phyloP scores from a whole-genome alignment of 1,140 invertebrate genomes.

The Leptinotarsa undecemlineata region DNA sequence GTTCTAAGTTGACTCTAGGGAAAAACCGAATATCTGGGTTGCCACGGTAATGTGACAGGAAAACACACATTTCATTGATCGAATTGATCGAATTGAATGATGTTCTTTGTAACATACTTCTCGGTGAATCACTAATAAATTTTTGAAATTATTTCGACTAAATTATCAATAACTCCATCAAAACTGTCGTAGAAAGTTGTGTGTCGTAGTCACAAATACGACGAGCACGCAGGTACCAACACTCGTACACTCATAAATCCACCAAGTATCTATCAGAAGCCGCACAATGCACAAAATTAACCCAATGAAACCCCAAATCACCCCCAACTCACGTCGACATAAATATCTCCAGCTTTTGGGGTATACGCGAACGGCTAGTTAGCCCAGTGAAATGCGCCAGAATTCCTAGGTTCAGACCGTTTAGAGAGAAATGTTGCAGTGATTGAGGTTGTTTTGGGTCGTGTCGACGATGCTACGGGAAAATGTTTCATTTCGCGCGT shows the following conservation, averaged over 20 bases:
- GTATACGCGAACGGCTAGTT: neutral
- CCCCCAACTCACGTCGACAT: neutral
- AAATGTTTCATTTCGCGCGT: neutral
- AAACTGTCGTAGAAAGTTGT: neutral
- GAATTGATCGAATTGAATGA: too few species aligned
- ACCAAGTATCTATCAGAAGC: neutral
- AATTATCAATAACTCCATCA: too few species aligned
- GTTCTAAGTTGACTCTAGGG: too few species aligned
- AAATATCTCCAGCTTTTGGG: neutral
- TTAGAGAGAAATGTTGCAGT: conserved; percentile 1
- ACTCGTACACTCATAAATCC: neutral
- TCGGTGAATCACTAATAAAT: too few species aligned
- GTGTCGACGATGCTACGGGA: neutral
- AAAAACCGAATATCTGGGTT: too few species aligned
- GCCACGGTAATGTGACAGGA: too few species aligned
- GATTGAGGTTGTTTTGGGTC: conserved; percentile 3
- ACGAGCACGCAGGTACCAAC: neutral
- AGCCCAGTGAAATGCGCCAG: conserved; percentile 1
- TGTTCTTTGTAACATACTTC: too few species aligned
- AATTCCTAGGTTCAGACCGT: conserved; percentile 2
- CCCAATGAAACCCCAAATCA: neutral
- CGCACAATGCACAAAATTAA: conserved; percentile 5
- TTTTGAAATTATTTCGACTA: too few species aligned
- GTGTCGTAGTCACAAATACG: neutral
- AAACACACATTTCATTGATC: too few species aligned